Percentiles rank a stretch among this genome's conserved stretches.
Evolutionary conservation across 2,113 vertebrate species (phyloP).

Genomic region (Paraplagusia blochii): DNA sequence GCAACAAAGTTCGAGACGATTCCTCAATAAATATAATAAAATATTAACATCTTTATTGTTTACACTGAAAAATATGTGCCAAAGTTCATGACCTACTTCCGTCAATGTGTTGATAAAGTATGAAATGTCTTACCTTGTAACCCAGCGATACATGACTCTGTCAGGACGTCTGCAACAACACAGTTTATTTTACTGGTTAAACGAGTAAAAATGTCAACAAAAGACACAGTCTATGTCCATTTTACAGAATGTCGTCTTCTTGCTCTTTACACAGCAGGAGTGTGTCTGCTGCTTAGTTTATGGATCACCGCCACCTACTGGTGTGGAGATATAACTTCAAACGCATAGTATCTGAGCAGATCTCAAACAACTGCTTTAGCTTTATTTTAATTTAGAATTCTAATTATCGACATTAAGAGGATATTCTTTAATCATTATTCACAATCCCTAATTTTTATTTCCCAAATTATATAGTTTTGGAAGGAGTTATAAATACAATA

Average conservation of each 20-base stretch:
- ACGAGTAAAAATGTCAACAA: neutral
- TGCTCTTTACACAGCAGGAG: neutral
- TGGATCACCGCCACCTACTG: constrained; percentile 1
- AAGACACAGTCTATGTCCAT: neutral
- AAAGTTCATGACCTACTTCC: constrained; percentile 39
- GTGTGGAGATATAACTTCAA: neutral
- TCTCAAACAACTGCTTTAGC: too few relatives aligned
- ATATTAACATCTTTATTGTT: neutral
- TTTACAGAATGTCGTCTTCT: neutral
- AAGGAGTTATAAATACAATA: too few relatives aligned
- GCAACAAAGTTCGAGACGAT: too few relatives aligned
- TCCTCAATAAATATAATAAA: too few relatives aligned
- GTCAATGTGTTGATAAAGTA: fast-evolving
- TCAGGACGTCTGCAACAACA: neutral
- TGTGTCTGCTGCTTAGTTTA: too few relatives aligned
- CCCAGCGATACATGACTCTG: constrained; percentile 55
- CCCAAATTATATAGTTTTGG: too few relatives aligned
- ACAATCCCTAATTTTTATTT: too few relatives aligned
- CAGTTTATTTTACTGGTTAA: neutral
- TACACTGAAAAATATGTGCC: constrained; percentile 19
- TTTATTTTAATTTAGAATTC: too few relatives aligned
- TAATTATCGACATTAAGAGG: too few relatives aligned
- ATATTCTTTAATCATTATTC: too few relatives aligned
- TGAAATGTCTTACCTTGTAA: constrained; percentile 41
- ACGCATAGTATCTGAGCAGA: too few relatives aligned